Evolutionary conservation across 2,113 vertebrate species (phyloP).

Genomic region (Psophia crepitans): DNA sequence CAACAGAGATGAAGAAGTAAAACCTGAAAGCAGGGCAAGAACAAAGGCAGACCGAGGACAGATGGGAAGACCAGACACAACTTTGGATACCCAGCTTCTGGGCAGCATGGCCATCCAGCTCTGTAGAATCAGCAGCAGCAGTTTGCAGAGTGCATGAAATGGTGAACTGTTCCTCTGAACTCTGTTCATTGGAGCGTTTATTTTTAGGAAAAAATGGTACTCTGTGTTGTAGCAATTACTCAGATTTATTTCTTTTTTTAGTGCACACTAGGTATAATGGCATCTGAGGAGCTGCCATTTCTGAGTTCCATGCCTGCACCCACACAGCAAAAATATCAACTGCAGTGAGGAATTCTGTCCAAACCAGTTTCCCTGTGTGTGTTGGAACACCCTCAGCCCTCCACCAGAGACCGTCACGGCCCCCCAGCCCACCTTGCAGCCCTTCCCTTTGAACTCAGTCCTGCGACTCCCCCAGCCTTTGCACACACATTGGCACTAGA

Average conservation of each 20-base stretch:
- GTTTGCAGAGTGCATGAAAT: neutral
- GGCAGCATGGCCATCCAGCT: neutral
- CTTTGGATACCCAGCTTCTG: neutral
- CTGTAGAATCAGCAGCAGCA: neutral
- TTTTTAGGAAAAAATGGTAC: neutral
- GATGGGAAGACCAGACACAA: neutral
- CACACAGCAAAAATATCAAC: neutral
- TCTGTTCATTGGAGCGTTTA: neutral
- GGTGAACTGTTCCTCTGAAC: neutral
- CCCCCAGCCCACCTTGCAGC: neutral
- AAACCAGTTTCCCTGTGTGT: neutral
- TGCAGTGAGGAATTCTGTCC: too few species aligned
- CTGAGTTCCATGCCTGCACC: neutral
- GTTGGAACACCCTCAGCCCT: neutral
- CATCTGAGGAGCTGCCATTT: neutral
- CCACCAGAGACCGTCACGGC: fast-evolving
- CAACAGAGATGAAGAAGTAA: neutral
- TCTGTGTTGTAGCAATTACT: neutral
- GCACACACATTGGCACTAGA: fast-evolving
- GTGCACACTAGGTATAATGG: fast-evolving
- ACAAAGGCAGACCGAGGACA: neutral
- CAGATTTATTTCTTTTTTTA: neutral
- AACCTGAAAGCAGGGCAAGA: neutral
- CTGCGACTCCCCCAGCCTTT: neutral
- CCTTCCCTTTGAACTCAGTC: neutral